Evolutionary conservation across 2,888 invertebrate species (phyloP), one percentile per base, ranked within the genome.

Genomic region (Xanthostigma xanthostigma): DNA sequence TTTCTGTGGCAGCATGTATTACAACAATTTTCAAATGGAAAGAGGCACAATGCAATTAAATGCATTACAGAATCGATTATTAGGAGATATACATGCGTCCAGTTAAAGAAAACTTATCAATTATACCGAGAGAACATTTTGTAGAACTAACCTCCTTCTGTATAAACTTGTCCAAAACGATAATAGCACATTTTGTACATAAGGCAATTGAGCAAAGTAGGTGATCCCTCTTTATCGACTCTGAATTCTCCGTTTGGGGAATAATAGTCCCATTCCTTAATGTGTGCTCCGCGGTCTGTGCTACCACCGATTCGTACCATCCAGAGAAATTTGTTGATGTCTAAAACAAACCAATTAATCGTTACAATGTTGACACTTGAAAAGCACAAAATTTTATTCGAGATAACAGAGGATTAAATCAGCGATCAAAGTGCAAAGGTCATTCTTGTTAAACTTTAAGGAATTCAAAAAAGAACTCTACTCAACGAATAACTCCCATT

Each of bases 151-250:
- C 89, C 86, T 60, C 88, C 90, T 73, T 96, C 95, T 0, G 95
- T 95, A 65, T 93, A 95, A 52, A 95, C 89, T 60, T 89, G 87
- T 0, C 95, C 96, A 66, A 97, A 98, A 62, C 92, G 81, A 71
- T 98, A 96, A 68, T 97, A 98, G 71, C 94, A 95, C 89, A 98
- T 90, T 74, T 97, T 98, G 74, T 98, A 97, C 97, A 97, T 98
- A 53, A 97, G 79, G 62, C 93, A 96, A 72, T 98, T 96, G 58
- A 96, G 81, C 57, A 98, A 74, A 13, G 85, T 84, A 36, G 80
- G 79, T 1, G 95, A 90, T 39, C 95, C 96, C 63, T 94, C 94
- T 56, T 86, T 85, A 70, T 97, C 97, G 2, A 98, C 85, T 41
- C 95, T 74, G 70, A 96, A 98, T 74, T 98, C 97, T 2, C 97